phyloP scores from a whole-genome alignment of 2,888 invertebrate species.

The Erebia palarica region DNA sequence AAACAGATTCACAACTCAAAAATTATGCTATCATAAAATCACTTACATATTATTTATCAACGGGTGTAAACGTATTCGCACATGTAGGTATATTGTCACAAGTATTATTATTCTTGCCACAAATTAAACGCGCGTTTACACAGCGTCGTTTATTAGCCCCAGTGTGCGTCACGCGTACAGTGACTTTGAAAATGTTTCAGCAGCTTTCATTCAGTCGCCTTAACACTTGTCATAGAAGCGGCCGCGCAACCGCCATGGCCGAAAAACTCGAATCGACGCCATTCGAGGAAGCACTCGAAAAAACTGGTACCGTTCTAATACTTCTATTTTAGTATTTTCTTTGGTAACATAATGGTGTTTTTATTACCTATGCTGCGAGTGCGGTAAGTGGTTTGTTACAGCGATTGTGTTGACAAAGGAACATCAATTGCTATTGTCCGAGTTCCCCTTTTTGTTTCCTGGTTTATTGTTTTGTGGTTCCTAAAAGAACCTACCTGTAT shows the following conservation, averaged over 20 bases:
- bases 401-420: constrained; percentile 9
- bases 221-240: constrained; percentile 26
- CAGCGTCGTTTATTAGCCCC: constrained; percentile 38
- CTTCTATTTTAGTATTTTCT: neutral
- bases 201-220: constrained; percentile 60
- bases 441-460: constrained; percentile 1
- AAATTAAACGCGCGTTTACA: neutral
- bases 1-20: too few relatives aligned
- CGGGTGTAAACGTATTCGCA: too few relatives aligned
- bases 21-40: too few relatives aligned
- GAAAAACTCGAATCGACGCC: constrained; percentile 47
- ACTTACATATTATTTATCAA: too few relatives aligned
- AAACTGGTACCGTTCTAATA: constrained; percentile 54
- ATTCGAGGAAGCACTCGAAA: constrained; percentile 67
- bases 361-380: neutral
- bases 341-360: neutral
- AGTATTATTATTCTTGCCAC: neutral
- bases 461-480: constrained; percentile 1
- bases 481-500: too few relatives aligned
- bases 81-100: too few relatives aligned
- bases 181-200: constrained; percentile 60
- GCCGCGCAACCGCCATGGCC: constrained; percentile 30
- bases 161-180: constrained; percentile 47
- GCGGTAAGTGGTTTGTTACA: neutral
- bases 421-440: constrained; percentile 8